Evolutionary conservation across 2,797 vertebrate species (phyloP).

Genomic region (Halcyon leucocephala): DNA sequence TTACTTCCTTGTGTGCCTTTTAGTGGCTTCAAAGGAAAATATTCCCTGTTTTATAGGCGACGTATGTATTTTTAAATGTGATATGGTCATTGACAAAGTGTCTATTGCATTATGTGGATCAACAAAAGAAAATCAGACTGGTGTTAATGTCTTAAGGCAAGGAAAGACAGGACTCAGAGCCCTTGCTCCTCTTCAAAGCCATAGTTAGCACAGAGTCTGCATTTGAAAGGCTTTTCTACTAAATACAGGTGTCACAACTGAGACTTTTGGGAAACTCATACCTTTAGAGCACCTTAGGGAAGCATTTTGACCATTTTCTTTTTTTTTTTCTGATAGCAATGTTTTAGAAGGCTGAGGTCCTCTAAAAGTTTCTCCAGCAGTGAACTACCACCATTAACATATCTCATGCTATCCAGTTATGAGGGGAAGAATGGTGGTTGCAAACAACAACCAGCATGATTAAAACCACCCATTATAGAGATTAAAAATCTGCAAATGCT

Average conservation of each 20-base stretch:
- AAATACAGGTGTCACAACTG: background rate
- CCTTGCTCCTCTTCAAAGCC: background rate
- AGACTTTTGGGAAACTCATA: background rate
- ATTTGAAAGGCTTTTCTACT: background rate
- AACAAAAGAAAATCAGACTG: background rate
- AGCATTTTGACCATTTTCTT: background rate
- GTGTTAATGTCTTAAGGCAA: background rate
- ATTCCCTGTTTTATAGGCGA: background rate
- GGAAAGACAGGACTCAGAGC: background rate
- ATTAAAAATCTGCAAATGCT: slow-evolving; percentile 4
- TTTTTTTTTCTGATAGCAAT: background rate
- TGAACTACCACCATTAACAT: background rate
- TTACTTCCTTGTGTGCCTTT: slow-evolving; percentile 34
- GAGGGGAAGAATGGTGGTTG: background rate
- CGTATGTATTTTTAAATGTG: background rate
- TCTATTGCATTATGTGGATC: background rate
- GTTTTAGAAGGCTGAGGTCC: background rate
- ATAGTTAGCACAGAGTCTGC: background rate
- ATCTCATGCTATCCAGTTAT: background rate
- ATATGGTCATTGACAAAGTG: background rate
- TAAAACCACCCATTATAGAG: slow-evolving; percentile 13
- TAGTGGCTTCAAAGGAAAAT: slow-evolving; percentile 2
- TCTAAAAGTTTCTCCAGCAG: background rate
- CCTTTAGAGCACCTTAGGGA: background rate
- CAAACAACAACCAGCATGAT: background rate